Conservation (phyloP, 2,113 vertebrate genomes). For the Colaptes auratus region DNA sequence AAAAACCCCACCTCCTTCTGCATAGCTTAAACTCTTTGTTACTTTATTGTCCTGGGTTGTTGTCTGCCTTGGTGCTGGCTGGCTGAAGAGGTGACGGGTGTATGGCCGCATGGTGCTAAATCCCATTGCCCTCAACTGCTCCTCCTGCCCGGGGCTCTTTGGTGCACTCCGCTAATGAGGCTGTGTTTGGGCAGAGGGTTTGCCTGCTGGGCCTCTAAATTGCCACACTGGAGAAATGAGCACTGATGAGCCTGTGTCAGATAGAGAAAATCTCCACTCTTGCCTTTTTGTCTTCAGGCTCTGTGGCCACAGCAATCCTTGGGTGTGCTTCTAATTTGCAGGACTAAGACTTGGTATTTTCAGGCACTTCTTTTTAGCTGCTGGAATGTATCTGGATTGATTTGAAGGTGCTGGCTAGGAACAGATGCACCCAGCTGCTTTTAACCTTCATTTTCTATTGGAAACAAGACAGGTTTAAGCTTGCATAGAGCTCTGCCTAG, state of each 20-base stretch:
- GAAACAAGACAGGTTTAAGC: constrained; percentile 1
- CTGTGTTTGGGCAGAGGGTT: neutral
- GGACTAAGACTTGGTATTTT: neutral
- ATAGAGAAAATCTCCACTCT: neutral
- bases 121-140: neutral
- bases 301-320: neutral
- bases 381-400: neutral
- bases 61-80: neutral
- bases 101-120: neutral
- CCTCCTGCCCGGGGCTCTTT: neutral
- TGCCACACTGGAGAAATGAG: neutral
- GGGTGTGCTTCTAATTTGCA: neutral
- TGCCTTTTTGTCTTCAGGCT: neutral
- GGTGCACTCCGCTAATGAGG: neutral
- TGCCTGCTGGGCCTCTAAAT: neutral
- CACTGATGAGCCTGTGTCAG: neutral
- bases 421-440: constrained; percentile 43
- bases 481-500: neutral
- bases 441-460: constrained; percentile 43
- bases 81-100: accelerated
- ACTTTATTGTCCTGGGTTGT: neutral
- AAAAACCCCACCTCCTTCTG: neutral
- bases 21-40: neutral
- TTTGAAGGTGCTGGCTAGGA: constrained; percentile 14
- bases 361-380: neutral